Base-by-base conservation (phyloP, 2,797 vertebrate genomes). In the Pagetopsis macropterus region DNA sequence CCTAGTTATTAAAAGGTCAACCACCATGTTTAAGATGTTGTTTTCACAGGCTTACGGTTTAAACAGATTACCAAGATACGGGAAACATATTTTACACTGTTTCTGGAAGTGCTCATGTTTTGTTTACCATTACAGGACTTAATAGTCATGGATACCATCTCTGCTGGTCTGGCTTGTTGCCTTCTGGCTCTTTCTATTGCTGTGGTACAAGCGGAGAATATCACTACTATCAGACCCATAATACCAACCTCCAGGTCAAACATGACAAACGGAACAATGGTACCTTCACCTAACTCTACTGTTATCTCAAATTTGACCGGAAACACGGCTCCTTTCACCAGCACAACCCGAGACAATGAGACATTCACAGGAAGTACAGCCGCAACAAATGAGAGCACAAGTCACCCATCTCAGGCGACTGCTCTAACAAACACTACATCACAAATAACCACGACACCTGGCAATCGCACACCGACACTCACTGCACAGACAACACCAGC, bases 131-230 rank as follows among this genome's bases (percentile, higher is more conserved):
- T 37, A 45, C 62, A 82, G 81, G 43, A 72, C 68, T 49, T 67
- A 46, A 56, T 17, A 23, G 40, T 48, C 33, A 88, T 89, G 88
- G 87, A 87, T 21, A 60, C 52, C 14, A 51, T 43, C 17, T 65
- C 65, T 62, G 43, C 56, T 45, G 9, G 7, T 0, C n/a, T 91
- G 73, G 58, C 44, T 67, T 86, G 65, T 73, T 86, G 66, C 67
- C 65, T 91, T 41, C 64, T 92, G 70, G 70, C 52, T 4, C 3
- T 83, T 52, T 75, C 66, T 49, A 75, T 67, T 55, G 52, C 59
- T 71, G 23, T 27, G 59, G 52, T 40, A 56, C 72, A 75, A 64
- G 57, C 56, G 41, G 52, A 69, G 40, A 43, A 33, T 5, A 8
- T 0, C 2, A 9, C 14, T 13, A 44, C n/a, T 3, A 10, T 6